Evolutionary conservation across 2,888 invertebrate species (phyloP), one percentile per base, ranked within the genome.

Genomic region (Patella pellucida): DNA sequence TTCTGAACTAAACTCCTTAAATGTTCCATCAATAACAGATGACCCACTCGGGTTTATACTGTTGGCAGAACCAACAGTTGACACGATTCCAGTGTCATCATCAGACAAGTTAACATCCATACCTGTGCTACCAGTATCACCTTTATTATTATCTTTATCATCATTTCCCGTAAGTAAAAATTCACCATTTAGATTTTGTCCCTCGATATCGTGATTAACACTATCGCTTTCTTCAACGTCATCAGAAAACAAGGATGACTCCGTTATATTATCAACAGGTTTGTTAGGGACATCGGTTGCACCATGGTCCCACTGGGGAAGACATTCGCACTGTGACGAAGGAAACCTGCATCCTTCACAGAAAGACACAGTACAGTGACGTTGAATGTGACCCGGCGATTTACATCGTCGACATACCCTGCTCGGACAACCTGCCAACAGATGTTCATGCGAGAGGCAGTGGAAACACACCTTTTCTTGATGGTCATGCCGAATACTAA

Each of bases 391-490:
- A 16, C 62, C 62, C 4, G n/a, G 5, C 16, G 4, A 12, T 11
- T 15, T 62, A 23, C 62, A 62, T 62, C 62, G 62, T 62, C 62
- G n/a, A 62, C 62, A 62, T n/a, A 62, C n/a, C 23, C 62, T 62
- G 9, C 19, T 62, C 7, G 62, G 62, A 62, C 62, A 62, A 1
- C 23, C 23, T 12, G 19, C 62, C 11, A 12, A 3, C 11, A 62
- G 19, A 62, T 62, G 62, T 1, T 23, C 62, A 16, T 19, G 62
- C 23, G 62, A 62, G 12, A 23, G 15, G 15, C 62, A 62, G 9
- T 62, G 23, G 14, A 23, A 62, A 19, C 62, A 62, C 23, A 62
- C 62, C 62, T 62, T 62, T 23, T 62, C 62, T 23, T 62, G 62
- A 9, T 62, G 62, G 23, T 62, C 62, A 19, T 62, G 62, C 2